Base-by-base conservation (phyloP, 1,140 invertebrate genomes). In the Drosophila novamexicana region DNA sequence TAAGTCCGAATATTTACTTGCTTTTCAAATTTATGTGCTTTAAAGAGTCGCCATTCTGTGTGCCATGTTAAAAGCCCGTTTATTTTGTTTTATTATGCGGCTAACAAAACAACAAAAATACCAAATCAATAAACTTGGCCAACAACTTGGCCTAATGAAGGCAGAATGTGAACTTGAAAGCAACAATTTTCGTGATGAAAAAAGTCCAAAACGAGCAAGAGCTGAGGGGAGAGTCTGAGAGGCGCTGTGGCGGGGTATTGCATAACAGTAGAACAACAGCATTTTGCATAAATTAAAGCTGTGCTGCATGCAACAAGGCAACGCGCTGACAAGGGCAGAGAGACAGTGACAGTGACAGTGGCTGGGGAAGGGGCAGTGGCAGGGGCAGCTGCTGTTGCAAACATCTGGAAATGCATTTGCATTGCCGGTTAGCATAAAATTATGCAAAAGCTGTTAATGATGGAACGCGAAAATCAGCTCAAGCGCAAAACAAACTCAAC, bases 261-360 rank as follows among this genome's bases (percentile, higher is more conserved):
- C 76, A 86, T 88, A 77, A 83, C 82, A 68, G 75, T 56, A 73
- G 68, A 82, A 73, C 67, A 88, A 78, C 75, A 82, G 69, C 84
- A 89, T 88, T 89, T 84, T 89, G 84, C 84, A 89, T 89, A 89
- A 89, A 89, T 89, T 89, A 89, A 75, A 81, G 68, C 71, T 42
- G 58, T 54, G 70, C 67, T 32, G 16, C 80, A 81, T 89, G 85
- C 84, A 84, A 89, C 84, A 83, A 72, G 79, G 67, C 79, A 86
- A 88, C 22, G 82, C 83, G 73, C 73, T 78, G 84, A 80, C 57
- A 57, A 53, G 71, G 77, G 50, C 68, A 84, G 73, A 72, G 84
- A 89, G 80, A 82, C 52, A 1, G 18, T 18, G 18, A 59, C 40
- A 49, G 16, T 42, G 40, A 14, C 10, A 42, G 45, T 3, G 14